Evolutionary conservation across 2,888 invertebrate species (phyloP).

Genomic region (Horisme vitalbata): DNA sequence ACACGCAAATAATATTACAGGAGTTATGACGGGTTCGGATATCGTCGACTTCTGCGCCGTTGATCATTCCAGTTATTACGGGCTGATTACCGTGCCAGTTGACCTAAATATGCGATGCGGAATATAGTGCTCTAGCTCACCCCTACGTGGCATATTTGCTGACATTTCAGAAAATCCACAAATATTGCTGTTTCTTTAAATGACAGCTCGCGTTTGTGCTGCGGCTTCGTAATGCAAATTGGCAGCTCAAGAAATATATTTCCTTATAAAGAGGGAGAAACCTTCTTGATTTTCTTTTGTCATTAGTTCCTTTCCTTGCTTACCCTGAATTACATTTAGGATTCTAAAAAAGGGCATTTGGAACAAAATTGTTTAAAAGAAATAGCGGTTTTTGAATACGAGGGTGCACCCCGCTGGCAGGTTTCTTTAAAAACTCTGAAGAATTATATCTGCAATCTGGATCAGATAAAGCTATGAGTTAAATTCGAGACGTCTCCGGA

Average conservation of each 20-base stretch:
- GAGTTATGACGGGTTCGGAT: conserved; percentile 50
- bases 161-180: conserved; percentile 26
- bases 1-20: conserved; percentile 42
- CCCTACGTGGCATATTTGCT: conserved; percentile 35
- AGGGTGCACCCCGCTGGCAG: neutral
- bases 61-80: conserved; percentile 61
- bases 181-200: conserved; percentile 14
- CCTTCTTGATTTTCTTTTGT: too few relatives aligned
- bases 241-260: too few relatives aligned
- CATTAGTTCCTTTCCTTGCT: neutral
- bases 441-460: conserved; percentile 8
- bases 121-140: conserved; percentile 44
- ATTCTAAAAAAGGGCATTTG: neutral
- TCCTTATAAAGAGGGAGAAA: too few relatives aligned
- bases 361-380: neutral
- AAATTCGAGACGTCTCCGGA: conserved; percentile 38
- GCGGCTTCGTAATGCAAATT: too few relatives aligned
- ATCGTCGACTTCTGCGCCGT: conserved; percentile 29
- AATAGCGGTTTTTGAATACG: neutral
- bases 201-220: conserved; percentile 3
- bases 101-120: conserved; percentile 55
- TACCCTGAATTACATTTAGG: neutral
- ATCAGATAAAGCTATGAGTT: conserved; percentile 27
- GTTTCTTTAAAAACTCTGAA: conserved; percentile 2
- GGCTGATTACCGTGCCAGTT: conserved; percentile 62